phyloP scores from a whole-genome alignment of 2,888 invertebrate species.

The Drosophila formosana region DNA sequence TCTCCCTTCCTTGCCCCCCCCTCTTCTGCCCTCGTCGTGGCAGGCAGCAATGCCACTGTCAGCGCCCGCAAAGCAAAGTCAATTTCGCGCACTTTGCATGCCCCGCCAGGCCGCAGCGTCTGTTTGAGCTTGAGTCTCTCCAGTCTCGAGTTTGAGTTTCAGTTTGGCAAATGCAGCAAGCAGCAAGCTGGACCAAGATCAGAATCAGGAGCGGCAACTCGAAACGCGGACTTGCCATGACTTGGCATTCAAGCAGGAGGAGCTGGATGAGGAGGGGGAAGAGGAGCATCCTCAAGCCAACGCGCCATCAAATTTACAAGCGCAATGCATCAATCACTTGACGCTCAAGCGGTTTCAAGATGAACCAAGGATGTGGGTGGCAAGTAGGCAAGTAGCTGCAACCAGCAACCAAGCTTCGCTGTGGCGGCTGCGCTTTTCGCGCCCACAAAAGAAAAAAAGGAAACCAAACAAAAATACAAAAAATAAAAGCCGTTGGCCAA shows the following conservation, averaged over 20 bases:
- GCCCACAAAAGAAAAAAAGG: constrained; percentile 35
- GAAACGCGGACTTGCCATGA: constrained; percentile 30
- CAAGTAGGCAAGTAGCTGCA: background rate
- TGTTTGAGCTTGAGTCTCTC: constrained; percentile 44
- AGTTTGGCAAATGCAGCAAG: constrained; percentile 19
- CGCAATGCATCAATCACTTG: constrained; percentile 77
- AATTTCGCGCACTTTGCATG: constrained; percentile 80
- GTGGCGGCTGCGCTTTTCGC: constrained; percentile 62
- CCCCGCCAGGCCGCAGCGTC: constrained; percentile 43
- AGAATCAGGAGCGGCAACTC: constrained; percentile 11
- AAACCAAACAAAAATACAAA: constrained; percentile 10
- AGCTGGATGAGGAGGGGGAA: background rate
- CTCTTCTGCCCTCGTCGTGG: background rate
- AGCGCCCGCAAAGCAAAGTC: constrained; percentile 81
- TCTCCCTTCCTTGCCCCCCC: background rate
- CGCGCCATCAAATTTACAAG: constrained; percentile 77
- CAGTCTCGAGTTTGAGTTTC: constrained; percentile 11
- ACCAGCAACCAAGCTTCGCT: constrained; percentile 20
- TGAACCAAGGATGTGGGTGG: constrained; percentile 28
- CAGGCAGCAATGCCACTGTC: constrained; percentile 73
- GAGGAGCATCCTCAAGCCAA: constrained; percentile 37
- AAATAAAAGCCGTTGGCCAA: constrained; percentile 60
- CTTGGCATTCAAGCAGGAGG: constrained; percentile 16
- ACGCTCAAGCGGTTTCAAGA: constrained; percentile 63
- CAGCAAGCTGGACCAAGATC: constrained; percentile 39